These are phyloP conservation scores for Aphis gossypii DNA, from an alignment of 1,140 invertebrate species.

Conservation along the genomic window DNA sequence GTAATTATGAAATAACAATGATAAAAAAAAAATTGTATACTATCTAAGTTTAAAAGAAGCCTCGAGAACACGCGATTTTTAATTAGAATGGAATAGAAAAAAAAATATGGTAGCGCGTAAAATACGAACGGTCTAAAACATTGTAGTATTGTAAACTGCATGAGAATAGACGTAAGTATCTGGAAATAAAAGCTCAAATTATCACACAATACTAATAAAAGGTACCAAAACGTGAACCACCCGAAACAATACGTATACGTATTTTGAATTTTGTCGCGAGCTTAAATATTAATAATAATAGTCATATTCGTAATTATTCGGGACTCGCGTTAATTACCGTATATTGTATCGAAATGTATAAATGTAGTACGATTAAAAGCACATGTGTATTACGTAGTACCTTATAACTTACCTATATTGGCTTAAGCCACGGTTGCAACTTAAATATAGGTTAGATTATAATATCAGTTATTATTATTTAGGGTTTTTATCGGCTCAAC, in stretches of 20 bases:
- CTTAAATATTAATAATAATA: background rate
- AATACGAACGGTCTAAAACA: background rate
- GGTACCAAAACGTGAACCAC: background rate
- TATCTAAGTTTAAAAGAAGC: background rate
- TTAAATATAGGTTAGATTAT: background rate
- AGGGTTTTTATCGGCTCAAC: background rate
- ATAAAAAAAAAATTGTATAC: background rate
- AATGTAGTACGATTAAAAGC: background rate
- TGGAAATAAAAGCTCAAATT: background rate
- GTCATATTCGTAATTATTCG: background rate
- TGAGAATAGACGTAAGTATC: background rate
- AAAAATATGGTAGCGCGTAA: background rate
- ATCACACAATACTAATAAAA: background rate
- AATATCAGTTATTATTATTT: background rate
- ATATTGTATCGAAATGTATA: background rate
- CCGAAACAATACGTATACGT: background rate
- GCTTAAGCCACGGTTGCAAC: background rate
- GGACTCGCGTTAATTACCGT: background rate
- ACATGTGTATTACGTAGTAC: background rate
- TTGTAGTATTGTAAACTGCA: background rate
- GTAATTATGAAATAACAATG: background rate
- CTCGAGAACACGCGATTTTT: background rate
- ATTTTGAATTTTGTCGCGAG: background rate
- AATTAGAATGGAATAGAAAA: background rate
- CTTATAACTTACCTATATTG: background rate